Conservation (phyloP, 2,797 vertebrate species). For the Urosaurus nigricauda region DNA sequence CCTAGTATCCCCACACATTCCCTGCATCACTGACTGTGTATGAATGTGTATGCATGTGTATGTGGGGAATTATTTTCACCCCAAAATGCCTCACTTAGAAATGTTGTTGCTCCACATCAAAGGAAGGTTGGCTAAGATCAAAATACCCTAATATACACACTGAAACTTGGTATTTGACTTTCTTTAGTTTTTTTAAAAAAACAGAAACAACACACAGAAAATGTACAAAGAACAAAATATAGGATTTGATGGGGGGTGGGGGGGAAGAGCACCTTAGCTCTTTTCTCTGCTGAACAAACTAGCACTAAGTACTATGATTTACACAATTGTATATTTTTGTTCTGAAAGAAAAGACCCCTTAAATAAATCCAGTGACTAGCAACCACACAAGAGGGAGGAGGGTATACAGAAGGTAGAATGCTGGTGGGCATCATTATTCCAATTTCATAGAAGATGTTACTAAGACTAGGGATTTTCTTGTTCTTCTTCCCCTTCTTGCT, state of each 20-base stretch:
- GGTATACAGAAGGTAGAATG: background rate
- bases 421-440: constrained; percentile 53
- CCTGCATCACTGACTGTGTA: too few species aligned
- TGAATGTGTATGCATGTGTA: too few species aligned
- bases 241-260: too few species aligned
- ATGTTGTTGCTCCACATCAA: too few species aligned
- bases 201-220: background rate
- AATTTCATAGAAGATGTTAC: constrained; percentile 45
- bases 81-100: too few species aligned
- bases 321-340: constrained; percentile 41
- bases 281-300: constrained; percentile 40
- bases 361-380: constrained; percentile 33
- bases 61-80: too few species aligned
- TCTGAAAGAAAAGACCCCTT: constrained; percentile 43
- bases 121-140: background rate
- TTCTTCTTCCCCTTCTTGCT: background rate
- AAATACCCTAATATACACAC: background rate
- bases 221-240: background rate
- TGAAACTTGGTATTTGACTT: background rate
- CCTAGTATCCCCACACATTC: too few species aligned
- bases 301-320: constrained; percentile 34
- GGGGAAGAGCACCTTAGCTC: background rate
- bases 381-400: background rate
- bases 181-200: background rate
- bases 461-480: background rate